phyloP scores from a whole-genome alignment of 2,113 vertebrate genomes.

The Daboia siamensis region DNA sequence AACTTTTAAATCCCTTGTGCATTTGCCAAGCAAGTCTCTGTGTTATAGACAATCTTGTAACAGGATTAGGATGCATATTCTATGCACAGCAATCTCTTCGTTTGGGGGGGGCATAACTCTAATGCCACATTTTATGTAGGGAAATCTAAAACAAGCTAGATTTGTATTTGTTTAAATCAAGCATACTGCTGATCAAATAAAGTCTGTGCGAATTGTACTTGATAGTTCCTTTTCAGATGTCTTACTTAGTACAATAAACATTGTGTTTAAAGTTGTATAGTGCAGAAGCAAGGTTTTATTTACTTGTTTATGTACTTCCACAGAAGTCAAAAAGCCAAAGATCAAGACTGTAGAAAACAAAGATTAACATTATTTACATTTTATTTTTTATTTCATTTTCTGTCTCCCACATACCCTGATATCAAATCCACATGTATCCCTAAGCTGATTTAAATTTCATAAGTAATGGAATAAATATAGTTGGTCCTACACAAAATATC shows the following conservation, averaged over 20 bases:
- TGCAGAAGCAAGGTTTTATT: not conserved
- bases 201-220: not conserved
- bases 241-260: not conserved
- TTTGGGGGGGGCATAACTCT: not conserved
- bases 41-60: not conserved
- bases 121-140: not conserved
- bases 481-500: not conserved
- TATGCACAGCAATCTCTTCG: no score
- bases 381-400: not conserved
- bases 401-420: not conserved
- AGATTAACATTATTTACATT: not conserved
- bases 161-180: not conserved
- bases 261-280: not conserved
- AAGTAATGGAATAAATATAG: not conserved
- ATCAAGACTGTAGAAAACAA: not conserved
- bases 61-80: not conserved
- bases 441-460: not conserved
- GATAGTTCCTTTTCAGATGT: not conserved
- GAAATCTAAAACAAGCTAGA: not conserved
- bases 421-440: not conserved
- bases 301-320: not conserved
- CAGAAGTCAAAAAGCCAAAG: not conserved
- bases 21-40: not conserved
- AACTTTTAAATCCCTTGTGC: not conserved
- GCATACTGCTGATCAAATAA: not conserved